Evolutionary conservation across 2,888 invertebrate genomes (phyloP).

Genomic region (Melanostoma scalare): DNA sequence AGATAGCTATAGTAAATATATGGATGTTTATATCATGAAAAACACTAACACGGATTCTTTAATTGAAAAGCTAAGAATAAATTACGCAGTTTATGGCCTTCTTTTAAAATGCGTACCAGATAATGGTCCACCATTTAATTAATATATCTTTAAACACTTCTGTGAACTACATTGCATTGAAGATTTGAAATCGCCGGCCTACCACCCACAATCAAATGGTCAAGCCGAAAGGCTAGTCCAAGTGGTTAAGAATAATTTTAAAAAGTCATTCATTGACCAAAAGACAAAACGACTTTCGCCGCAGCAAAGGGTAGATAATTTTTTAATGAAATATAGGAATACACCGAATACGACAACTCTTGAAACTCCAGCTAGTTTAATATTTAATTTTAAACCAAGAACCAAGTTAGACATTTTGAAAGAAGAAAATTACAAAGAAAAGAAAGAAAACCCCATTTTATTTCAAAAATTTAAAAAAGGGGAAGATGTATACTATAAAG

Average conservation of each 20-base stretch:
- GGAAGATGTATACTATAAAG: conserved; percentile 1
- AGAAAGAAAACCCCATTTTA: not conserved
- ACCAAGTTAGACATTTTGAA: too few relatives aligned
- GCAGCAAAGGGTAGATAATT: conserved; percentile 1
- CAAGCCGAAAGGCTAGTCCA: conserved; percentile 20
- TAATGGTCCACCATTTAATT: conserved; percentile 4
- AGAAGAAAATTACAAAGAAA: not conserved
- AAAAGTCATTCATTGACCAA: not conserved
- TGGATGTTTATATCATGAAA: not conserved
- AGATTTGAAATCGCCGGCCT: conserved; percentile 25
- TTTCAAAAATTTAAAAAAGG: conserved; percentile 3
- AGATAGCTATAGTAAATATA: not conserved
- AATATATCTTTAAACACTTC: conserved; percentile 5
- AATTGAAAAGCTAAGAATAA: not conserved
- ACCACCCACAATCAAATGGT: conserved; percentile 11
- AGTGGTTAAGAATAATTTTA: conserved; percentile 11
- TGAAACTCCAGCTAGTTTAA: conserved; percentile 1
- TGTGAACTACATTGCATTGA: conserved; percentile 20
- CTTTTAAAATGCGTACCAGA: not conserved
- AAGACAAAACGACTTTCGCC: conserved; percentile 6
- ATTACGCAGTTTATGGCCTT: conserved; percentile 11
- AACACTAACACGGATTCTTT: conserved; percentile 7
- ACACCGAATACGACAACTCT: conserved; percentile 2
- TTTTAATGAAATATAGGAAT: conserved; percentile 3
- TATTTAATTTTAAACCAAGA: not conserved